Conservation (phyloP, 1,140 invertebrate species). For the Gryllus bimaculatus region DNA sequence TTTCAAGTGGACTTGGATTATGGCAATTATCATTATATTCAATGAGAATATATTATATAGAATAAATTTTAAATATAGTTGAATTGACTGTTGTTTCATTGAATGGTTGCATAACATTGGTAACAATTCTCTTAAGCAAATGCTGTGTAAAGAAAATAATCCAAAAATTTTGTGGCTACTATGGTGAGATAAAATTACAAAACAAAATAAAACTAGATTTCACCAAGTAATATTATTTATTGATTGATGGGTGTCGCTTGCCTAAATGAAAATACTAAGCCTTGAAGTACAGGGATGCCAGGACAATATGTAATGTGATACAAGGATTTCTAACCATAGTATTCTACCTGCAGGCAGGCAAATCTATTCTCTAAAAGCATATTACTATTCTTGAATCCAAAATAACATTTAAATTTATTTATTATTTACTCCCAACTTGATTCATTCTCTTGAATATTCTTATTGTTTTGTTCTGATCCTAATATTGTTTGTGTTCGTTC, state of each 20-base stretch:
- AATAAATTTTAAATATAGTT: conserved; percentile 2
- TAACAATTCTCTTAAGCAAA: background rate
- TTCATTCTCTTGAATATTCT: too few relatives aligned
- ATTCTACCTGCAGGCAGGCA: background rate
- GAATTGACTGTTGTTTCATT: conserved; percentile 1
- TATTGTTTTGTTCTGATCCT: too few relatives aligned
- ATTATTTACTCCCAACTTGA: too few relatives aligned
- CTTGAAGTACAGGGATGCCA: conserved; percentile 3
- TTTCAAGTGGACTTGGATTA: background rate
- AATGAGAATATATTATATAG: background rate
- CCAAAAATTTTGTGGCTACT: too few relatives aligned
- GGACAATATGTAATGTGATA: conserved; percentile 5
- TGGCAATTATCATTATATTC: background rate
- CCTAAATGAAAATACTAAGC: background rate
- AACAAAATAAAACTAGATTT: too few relatives aligned
- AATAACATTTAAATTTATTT: too few relatives aligned
- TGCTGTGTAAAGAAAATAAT: background rate
- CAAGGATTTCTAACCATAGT: background rate
- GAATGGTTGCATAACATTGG: background rate
- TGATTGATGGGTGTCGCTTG: too few relatives aligned
- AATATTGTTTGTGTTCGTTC: too few relatives aligned
- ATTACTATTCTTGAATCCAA: too few relatives aligned
- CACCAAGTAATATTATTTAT: too few relatives aligned
- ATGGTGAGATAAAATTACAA: too few relatives aligned
- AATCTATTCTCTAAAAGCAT: background rate